phyloP scores from a whole-genome alignment of 1,140 invertebrate genomes.

The Pachypsylla venusta region DNA sequence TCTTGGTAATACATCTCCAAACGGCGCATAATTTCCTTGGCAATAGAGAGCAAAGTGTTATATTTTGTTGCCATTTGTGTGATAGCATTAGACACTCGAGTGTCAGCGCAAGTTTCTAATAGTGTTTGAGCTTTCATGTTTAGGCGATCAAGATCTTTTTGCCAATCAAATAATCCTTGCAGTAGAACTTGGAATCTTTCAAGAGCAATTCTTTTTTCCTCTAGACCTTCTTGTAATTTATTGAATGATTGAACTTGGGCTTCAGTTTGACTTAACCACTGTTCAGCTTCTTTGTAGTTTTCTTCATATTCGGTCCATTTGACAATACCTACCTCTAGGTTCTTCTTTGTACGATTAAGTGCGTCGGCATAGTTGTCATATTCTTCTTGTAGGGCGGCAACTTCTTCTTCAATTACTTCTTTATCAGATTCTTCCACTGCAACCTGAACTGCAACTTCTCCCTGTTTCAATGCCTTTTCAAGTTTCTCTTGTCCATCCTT shows the following conservation, averaged over 20 bases:
- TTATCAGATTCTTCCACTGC: constrained; percentile 65
- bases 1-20: constrained; percentile 77
- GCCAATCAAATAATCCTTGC: constrained; percentile 85
- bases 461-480: constrained; percentile 61
- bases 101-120: constrained; percentile 82
- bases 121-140: constrained; percentile 79
- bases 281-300: constrained; percentile 71
- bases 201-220: constrained; percentile 72
- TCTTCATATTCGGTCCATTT: constrained; percentile 94
- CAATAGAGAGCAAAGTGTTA: constrained; percentile 73
- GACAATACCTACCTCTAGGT: constrained; percentile 76
- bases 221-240: constrained; percentile 75
- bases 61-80: constrained; percentile 90
- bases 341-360: constrained; percentile 58
- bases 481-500: constrained; percentile 66
- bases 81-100: constrained; percentile 81
- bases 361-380: constrained; percentile 67
- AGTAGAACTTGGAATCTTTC: constrained; percentile 75
- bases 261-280: constrained; percentile 80
- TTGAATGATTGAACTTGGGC: constrained; percentile 73
- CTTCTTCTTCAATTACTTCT: constrained; percentile 81
- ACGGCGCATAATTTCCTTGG: constrained; percentile 84
- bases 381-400: constrained; percentile 72
- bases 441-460: constrained; percentile 61
- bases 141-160: constrained; percentile 76